Evolutionary conservation across 2,888 invertebrate species (phyloP), one percentile per base, ranked within the genome.

Genomic region (Lordiphosa fenestrarum): DNA sequence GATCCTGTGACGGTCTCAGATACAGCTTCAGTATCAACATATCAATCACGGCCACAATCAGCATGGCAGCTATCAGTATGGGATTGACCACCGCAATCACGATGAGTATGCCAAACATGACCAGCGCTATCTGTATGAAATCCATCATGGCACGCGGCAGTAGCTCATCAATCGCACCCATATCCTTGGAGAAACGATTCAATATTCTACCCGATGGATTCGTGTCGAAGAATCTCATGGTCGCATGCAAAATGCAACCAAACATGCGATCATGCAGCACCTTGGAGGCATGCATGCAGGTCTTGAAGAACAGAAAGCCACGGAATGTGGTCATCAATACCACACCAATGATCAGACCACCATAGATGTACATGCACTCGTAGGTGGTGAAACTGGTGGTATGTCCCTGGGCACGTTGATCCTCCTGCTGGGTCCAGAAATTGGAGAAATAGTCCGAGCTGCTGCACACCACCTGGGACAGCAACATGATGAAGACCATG

Each of bases 251-350:
- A 78, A 97, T 92, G 46, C 94, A 92, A 41, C 91, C 90, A 88
- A 97, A 96, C 96, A 97, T 97, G n/a, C 90, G 91, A 77, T 94
- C 93, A 88, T 98, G 97, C 2, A 98, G 91, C 59, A 91, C 92
- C 65, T 92, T 91, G 0, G 96, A 95, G 0, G 96, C 92, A 9
- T 91, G 92, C 92, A 95, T 94, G 87, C 94, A 95, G 10, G 94
- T 91, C 76, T 92, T 92, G 88, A 95, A 95, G 89, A 94, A 95
- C 75, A 93, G 90, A 69, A 92, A 91, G 0, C 93, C 93, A 10
- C 94, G 91, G 5, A 91, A 90, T 6, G 92, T 90, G 44, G 92
- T 92, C 85, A 88, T 88, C 38, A 88, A 36, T 33, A 90, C 86
- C 6, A 90, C 89, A 2, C 78, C 88, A 30, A 89, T 59, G 25